These are phyloP conservation scores for Aphis gossypii DNA, from an alignment of 1,140 invertebrate species.

Conservation along the genomic window DNA sequence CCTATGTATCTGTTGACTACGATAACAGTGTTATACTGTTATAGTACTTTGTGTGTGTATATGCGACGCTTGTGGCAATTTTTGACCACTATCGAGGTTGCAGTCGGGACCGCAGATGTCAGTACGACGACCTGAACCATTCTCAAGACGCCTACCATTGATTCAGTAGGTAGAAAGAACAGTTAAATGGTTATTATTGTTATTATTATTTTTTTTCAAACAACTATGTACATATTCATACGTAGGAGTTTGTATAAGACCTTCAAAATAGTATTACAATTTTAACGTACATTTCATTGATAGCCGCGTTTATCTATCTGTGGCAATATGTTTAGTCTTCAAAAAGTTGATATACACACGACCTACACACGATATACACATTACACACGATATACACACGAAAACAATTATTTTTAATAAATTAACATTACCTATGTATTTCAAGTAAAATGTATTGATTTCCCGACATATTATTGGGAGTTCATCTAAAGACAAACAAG, in stretches of 20 bases:
- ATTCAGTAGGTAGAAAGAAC: slow-evolving; percentile 43
- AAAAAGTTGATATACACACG: not conserved
- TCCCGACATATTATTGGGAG: no score
- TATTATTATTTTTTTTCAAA: not conserved
- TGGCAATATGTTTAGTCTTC: not conserved
- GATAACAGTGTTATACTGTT: not conserved
- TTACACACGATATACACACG: not conserved
- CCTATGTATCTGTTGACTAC: not conserved
- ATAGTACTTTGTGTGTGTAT: not conserved
- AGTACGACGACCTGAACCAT: slow-evolving; percentile 34
- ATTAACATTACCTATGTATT: not conserved
- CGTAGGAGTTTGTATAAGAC: slow-evolving; percentile 8
- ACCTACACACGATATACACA: not conserved
- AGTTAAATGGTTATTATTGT: slow-evolving; percentile 9
- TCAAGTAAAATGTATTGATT: no score
- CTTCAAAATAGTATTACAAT: not conserved
- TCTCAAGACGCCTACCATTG: slow-evolving; percentile 42
- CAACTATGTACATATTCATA: not conserved
- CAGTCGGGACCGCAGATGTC: slow-evolving; percentile 12
- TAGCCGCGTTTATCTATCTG: not conserved
- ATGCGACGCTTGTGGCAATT: not conserved
- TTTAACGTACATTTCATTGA: not conserved
- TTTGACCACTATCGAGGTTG: slow-evolving; percentile 25
- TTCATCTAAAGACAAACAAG: no score
- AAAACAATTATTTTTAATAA: not conserved